Percentiles rank a stretch among this genome's conserved stretches.
These are phyloP conservation scores for Tinea semifulvella DNA, from an alignment of 2,888 invertebrate species.

Conservation along the genomic window DNA sequence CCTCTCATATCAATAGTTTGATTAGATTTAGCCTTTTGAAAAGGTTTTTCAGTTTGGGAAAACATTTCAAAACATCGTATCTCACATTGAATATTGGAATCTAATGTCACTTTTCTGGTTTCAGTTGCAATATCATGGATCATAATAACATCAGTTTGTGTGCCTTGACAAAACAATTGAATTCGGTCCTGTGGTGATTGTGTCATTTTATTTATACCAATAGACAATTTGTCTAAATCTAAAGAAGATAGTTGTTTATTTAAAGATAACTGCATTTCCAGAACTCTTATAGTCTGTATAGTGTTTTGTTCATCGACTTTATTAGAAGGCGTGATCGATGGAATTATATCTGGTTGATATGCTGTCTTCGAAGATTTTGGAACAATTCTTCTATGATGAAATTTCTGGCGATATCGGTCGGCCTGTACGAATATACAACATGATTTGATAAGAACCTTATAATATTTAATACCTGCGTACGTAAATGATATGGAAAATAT, in stretches of 20 bases:
- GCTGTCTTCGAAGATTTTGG: slow-evolving; percentile 34
- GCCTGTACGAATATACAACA: slow-evolving; percentile 64
- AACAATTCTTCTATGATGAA: slow-evolving; percentile 46
- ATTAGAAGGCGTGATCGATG: slow-evolving; percentile 24
- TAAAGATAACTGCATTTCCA: slow-evolving; percentile 53
- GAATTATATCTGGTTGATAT: slow-evolving; percentile 39
- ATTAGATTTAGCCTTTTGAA: slow-evolving; percentile 42
- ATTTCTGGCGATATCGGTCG: slow-evolving; percentile 54
- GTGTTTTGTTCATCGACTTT: slow-evolving; percentile 38
- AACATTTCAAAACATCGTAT: slow-evolving; percentile 43
- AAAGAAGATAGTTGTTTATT: slow-evolving; percentile 48
- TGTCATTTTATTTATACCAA: slow-evolving; percentile 44
- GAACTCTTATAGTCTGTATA: slow-evolving; percentile 34
- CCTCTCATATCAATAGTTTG: slow-evolving; percentile 36
- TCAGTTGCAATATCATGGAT: slow-evolving; percentile 46
- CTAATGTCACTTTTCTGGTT: slow-evolving; percentile 45
- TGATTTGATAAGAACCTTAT: no score
- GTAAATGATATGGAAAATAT: no score
- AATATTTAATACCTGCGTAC: slow-evolving; percentile 21
- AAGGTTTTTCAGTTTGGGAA: slow-evolving; percentile 44
- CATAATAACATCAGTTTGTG: slow-evolving; percentile 51
- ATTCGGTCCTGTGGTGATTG: slow-evolving; percentile 50
- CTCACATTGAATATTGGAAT: slow-evolving; percentile 44
- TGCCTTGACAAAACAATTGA: slow-evolving; percentile 43
- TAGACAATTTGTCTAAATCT: slow-evolving; percentile 39